Evolutionary conservation across 2,113 vertebrate species (phyloP).

Genomic region (Pseudopipra pipra): DNA sequence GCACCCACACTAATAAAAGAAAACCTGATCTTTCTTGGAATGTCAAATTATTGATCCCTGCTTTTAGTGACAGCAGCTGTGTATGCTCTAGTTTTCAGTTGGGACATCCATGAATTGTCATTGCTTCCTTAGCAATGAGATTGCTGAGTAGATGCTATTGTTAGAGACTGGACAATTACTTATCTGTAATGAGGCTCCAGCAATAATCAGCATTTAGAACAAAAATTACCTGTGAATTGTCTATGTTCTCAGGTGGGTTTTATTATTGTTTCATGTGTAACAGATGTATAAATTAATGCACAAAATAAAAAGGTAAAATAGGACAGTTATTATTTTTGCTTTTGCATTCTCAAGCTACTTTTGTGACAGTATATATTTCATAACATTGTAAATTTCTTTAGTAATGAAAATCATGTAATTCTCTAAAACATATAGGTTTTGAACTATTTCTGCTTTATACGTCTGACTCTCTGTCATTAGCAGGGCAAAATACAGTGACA

Average conservation of each 20-base stretch:
- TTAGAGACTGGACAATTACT: not conserved
- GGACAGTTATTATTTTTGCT: not conserved
- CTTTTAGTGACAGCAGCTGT: not conserved
- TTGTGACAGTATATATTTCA: not conserved
- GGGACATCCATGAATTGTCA: accelerated
- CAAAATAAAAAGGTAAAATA: not conserved
- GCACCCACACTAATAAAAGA: not conserved
- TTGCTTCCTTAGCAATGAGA: not conserved
- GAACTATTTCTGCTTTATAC: not conserved
- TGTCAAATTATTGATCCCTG: not conserved
- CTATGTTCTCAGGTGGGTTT: not conserved
- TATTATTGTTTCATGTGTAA: not conserved
- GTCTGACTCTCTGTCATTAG: not conserved
- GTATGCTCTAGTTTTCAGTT: not conserved
- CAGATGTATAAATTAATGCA: not conserved
- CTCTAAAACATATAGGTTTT: not conserved
- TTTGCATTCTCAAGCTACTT: not conserved
- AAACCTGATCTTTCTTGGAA: not conserved
- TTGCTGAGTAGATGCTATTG: not conserved
- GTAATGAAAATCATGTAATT: not conserved
- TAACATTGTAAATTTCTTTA: not conserved
- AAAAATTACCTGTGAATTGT: not conserved
- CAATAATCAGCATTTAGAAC: not conserved
- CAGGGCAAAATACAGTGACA: not conserved
- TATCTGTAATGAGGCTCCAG: not conserved